These are phyloP conservation scores for Papilio gigon DNA, from an alignment of 2,888 invertebrate species.

Conservation along the genomic window DNA sequence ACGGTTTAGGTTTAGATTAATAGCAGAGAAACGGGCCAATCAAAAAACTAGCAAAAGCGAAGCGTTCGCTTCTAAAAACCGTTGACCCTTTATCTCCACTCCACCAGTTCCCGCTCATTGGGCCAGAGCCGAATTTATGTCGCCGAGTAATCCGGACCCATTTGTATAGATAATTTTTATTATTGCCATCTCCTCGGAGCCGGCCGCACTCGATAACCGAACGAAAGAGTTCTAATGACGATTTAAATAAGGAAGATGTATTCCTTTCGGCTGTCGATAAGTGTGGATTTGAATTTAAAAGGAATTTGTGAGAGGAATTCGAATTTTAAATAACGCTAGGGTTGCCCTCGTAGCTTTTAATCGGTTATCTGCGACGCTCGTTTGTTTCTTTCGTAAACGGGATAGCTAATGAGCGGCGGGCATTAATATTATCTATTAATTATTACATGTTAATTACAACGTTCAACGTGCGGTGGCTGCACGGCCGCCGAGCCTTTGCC, in stretches of 20 bases:
- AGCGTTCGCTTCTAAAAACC: slow-evolving; percentile 69
- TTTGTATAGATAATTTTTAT: slow-evolving; percentile 84
- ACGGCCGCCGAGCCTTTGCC: slow-evolving; percentile 8
- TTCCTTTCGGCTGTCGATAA: slow-evolving; percentile 77
- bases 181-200: slow-evolving; percentile 80
- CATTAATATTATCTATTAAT: slow-evolving; percentile 34
- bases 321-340: slow-evolving; percentile 63
- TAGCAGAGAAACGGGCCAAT: slow-evolving; percentile 45
- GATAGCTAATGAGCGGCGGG: slow-evolving; percentile 19
- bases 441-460: slow-evolving; percentile 27
- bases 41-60: slow-evolving; percentile 62
- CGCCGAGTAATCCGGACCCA: slow-evolving; percentile 79
- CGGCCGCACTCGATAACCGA: slow-evolving; percentile 77
- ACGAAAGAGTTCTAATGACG: slow-evolving; percentile 82
- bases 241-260: slow-evolving; percentile 82
- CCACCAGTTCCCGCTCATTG: slow-evolving; percentile 74
- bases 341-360: slow-evolving; percentile 50
- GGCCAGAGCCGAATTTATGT: slow-evolving; percentile 81
- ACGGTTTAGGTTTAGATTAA: slow-evolving; percentile 37
- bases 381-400: slow-evolving; percentile 43
- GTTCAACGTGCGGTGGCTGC: slow-evolving; percentile 2
- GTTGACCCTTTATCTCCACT: slow-evolving; percentile 79
- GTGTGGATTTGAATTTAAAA: slow-evolving; percentile 70
- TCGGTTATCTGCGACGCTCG: slow-evolving; percentile 26
- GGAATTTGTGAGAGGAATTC: slow-evolving; percentile 70